Conservation (phyloP, 2,113 vertebrate species). For the Protomyctophum bolini region DNA sequence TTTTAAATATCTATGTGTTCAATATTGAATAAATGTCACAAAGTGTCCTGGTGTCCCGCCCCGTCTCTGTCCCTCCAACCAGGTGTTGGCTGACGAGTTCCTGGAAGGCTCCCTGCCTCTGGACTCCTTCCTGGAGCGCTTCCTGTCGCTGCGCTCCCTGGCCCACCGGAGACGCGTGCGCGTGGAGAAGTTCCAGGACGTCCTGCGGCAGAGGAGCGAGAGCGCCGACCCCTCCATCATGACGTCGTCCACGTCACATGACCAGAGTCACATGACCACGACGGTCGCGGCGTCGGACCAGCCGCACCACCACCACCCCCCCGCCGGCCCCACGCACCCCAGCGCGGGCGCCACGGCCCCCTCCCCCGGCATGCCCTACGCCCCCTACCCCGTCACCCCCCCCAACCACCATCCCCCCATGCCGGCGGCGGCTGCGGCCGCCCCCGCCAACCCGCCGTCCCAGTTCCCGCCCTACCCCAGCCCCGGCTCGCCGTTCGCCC, state of each 20-base stretch:
- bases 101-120: slow-evolving; percentile 85
- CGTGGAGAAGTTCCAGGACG: slow-evolving; percentile 92
- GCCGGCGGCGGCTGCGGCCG: slow-evolving; percentile 53
- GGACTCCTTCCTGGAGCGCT: slow-evolving; percentile 89
- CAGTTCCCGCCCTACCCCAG: slow-evolving; percentile 72
- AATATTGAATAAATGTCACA: no score
- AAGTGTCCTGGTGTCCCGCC: neutral
- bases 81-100: slow-evolving; percentile 90
- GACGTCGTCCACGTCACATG: slow-evolving; percentile 57
- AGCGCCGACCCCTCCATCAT: slow-evolving; percentile 42
- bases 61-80: slow-evolving; percentile 3
- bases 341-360: slow-evolving; percentile 40
- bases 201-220: slow-evolving; percentile 75
- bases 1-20: no score
- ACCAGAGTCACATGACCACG: slow-evolving; percentile 55
- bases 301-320: neutral
- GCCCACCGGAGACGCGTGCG: slow-evolving; percentile 88
- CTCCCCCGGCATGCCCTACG: slow-evolving; percentile 70
- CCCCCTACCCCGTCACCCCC: slow-evolving; percentile 49
- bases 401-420: slow-evolving; percentile 34
- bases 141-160: slow-evolving; percentile 81
- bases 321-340: neutral
- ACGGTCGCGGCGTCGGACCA: slow-evolving; percentile 25
- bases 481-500: slow-evolving; percentile 60
- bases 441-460: slow-evolving; percentile 51